Conservation (phyloP, 1,140 invertebrate genomes). For the Arctopsyche grandis region DNA sequence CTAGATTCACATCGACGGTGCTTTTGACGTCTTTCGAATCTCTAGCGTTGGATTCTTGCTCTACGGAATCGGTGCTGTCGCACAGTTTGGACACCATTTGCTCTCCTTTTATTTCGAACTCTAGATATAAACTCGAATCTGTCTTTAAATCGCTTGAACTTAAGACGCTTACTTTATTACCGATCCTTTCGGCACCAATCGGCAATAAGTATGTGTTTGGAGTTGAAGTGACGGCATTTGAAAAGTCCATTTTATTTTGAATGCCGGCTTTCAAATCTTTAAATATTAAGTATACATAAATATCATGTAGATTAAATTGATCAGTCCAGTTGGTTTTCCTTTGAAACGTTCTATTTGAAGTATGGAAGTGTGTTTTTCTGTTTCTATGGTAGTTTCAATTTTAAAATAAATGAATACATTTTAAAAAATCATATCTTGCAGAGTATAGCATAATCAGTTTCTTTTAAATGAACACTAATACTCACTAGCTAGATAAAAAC, state of each 20-base stretch:
- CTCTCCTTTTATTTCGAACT: background rate
- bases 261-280: too few species aligned
- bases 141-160: background rate
- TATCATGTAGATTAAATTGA: too few species aligned
- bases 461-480: too few species aligned
- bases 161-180: background rate
- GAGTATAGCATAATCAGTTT: too few species aligned
- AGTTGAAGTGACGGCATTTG: slow-evolving; percentile 9
- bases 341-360: too few species aligned
- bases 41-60: background rate
- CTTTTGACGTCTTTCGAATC: background rate
- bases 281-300: too few species aligned
- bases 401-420: too few species aligned
- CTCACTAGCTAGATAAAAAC: too few species aligned
- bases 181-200: slow-evolving; percentile 20
- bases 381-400: too few species aligned
- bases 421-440: too few species aligned
- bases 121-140: background rate
- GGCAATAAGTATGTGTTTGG: background rate
- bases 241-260: slow-evolving; percentile 22
- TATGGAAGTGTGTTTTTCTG: too few species aligned
- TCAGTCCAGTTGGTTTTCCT: too few species aligned
- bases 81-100: slow-evolving; percentile 27
- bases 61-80: background rate
- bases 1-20: background rate